Conservation (phyloP, 2,888 invertebrate genomes). For the Pachycephus smyrnensis region DNA sequence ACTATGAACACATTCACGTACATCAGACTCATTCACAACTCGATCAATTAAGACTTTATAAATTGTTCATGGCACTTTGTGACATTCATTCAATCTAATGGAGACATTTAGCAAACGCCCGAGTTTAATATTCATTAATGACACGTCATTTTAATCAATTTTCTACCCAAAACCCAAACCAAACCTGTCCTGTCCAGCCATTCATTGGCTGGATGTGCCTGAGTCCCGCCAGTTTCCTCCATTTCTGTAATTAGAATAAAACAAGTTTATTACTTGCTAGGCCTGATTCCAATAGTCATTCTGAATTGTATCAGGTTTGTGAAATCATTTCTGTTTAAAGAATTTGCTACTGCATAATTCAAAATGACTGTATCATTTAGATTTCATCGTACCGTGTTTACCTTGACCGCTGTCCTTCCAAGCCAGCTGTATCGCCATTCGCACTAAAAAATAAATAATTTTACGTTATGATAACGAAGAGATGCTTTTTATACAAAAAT, state of each 20-base stretch:
- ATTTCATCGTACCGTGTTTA: constrained; percentile 40
- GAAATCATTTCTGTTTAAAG: not conserved
- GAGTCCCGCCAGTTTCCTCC: constrained; percentile 54
- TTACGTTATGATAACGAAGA: not conserved
- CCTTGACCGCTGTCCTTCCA: constrained; percentile 56
- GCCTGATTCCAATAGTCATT: not conserved
- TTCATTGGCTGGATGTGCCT: constrained; percentile 54
- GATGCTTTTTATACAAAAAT: not conserved
- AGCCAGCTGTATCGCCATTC: constrained; percentile 51
- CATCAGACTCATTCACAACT: not conserved
- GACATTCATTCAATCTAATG: not conserved
- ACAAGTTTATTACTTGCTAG: constrained; percentile 9
- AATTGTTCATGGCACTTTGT: not conserved
- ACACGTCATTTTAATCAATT: constrained; percentile 41
- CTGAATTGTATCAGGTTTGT: not conserved
- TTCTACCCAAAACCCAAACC: constrained; percentile 57
- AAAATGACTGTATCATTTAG: constrained; percentile 15
- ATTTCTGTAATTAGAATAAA: constrained; percentile 45
- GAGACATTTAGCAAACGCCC: not conserved
- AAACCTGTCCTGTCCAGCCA: constrained; percentile 52
- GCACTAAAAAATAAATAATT: constrained; percentile 46
- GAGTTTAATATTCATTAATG: not conserved
- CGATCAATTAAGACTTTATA: not conserved
- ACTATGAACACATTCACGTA: not conserved
- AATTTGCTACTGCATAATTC: constrained; percentile 1